Evolutionary conservation across 2,888 invertebrate species (phyloP), one percentile per base, ranked within the genome.

Genomic region (Cantharis nigra): DNA sequence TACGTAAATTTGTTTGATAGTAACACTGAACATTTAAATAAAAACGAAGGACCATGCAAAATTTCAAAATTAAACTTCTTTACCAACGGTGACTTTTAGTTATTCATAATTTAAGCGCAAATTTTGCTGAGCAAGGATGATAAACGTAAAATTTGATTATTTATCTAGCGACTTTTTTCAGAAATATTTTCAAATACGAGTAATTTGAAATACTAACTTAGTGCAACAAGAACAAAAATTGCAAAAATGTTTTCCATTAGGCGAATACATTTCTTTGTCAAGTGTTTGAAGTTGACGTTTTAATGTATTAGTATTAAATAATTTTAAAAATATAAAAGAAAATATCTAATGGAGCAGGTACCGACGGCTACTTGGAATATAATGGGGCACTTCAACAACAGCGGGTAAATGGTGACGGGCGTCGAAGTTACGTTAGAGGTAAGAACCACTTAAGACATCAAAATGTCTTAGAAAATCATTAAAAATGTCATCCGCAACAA

Each of bases 121-220:
- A 79, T 72, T 75, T 76, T 80, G 81, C 81, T 79, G 81, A 80
- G 80, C 81, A 79, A 81, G 77, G 81, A 81, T 81, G 80, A 81
- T 78, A 71, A 74, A 62, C 76, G 72, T 71, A 78, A 73, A 80
- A 78, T 49, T 49, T 49, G 49, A 49, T n/a, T 49, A n/a, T 49
- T n/a, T 49, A n/a, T 49, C 49, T 49, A 49, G 5, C 49, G 49
- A 49, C 49, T 49, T 49, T 49, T 49, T 49, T 49, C 49, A 9
- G 49, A 49, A 49, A 49, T 49, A n/a, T 49, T 7, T n/a, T 49
- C 11, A n/a, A n/a, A 49, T 49, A 7, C 7, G 49, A 2, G n/a
- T 49, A 49, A 49, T 49, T 49, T 49, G 9, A 33, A 33, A 33
- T 33, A 11, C 11, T 13, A 33, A 13, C 33, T 33, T 33, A 0